Base-by-base conservation (phyloP, 37 sponge, comb jelly and placozoan species). In the Eunapius fragilis region DNA sequence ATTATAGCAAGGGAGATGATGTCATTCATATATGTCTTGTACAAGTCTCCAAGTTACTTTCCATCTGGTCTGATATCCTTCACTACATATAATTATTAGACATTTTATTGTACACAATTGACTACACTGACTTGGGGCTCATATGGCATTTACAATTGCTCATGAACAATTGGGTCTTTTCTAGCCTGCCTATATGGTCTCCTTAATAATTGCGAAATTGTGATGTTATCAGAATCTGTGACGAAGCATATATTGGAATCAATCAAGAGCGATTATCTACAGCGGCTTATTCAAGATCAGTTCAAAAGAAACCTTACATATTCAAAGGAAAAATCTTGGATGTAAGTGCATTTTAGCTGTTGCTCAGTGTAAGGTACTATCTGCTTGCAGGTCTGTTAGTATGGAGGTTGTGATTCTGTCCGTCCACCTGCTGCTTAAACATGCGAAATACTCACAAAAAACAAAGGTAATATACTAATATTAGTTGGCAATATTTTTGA, bases 231-330 rank as follows among this genome's bases (percentile, higher is more conserved):
- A 35, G 75, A 75, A 35, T 75, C 31, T 75, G 32, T 25, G 32
- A 24, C 24, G 10, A 27, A 75, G 25, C 34, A 36, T 17, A 23
- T 75, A 32, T 73, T 32, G 30, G 74, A 73, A 32, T 23, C 4
- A 23, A 24, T 25, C 75, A 33, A 75, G 32, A 36, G 13, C 2
- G 31, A 31, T 5, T 24, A 26, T 3, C 75, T 75, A 11, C 23
- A 5, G 24, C 4, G 5, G 12, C 75, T 75, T 75, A 75, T 75
- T 31, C 75, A 75, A 35, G 75, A 75, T 75, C 75, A 32, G 36
- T 6, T 75, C 26, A 31, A 13, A 31, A 75, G 34, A 24, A 75
- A 33, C 75, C 75, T 7, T 13, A 75, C 58, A 10, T 58, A 17
- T 58, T 58, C 58, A 58, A 58, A 10, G 22, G 58, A 58, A 19